Evolutionary conservation across 2,797 vertebrate genomes (phyloP), one percentile per base, ranked within the genome.

Genomic region (Karalla daura): DNA sequence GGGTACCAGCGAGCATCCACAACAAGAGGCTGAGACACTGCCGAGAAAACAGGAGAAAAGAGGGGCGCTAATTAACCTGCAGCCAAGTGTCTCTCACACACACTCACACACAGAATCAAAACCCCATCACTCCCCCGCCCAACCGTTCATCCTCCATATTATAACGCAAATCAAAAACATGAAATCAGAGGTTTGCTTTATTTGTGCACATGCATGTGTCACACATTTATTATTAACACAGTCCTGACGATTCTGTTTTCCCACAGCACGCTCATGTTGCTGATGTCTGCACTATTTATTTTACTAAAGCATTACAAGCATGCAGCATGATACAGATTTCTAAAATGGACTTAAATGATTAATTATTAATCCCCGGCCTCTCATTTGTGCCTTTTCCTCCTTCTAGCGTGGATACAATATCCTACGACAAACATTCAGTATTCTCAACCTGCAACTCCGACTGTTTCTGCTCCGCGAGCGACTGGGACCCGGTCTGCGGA

Each of bases 401-500:
- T 44, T 68, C 15, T 80, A 93, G 92, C 32, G n/a, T 66, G 36
- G 74, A 84, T 6, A 40, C 3, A 2, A 55, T 85, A 41, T 83
- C 85, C 12, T 85, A 85, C 25, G 51, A 91, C 0, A 84, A 85
- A 20, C 70, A 76, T 20, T 47, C 74, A 0, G 2, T 94, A 21
- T 83, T 91, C 70, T 83, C 92, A 10, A 56, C 74, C 20, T 99
- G 96, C 87, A 97, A 97, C 85, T 88, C 88, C 5, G 74, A 58
- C 73, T 99, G 96, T 80, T 83, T 81, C 3, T 98, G 97, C 81
- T 87, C 93, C 33, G 50, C 76, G 8, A 91, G 59, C 0, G 87
- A 92, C 7, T 99, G 96, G 97, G 96, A 99, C 56, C 96, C 96
- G 0, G 92, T 97, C 24, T 98, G 97, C 64, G 96, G 95, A 23